Evolutionary conservation across 2,888 invertebrate species (phyloP).

Genomic region (Tetragonula carbonaria): DNA sequence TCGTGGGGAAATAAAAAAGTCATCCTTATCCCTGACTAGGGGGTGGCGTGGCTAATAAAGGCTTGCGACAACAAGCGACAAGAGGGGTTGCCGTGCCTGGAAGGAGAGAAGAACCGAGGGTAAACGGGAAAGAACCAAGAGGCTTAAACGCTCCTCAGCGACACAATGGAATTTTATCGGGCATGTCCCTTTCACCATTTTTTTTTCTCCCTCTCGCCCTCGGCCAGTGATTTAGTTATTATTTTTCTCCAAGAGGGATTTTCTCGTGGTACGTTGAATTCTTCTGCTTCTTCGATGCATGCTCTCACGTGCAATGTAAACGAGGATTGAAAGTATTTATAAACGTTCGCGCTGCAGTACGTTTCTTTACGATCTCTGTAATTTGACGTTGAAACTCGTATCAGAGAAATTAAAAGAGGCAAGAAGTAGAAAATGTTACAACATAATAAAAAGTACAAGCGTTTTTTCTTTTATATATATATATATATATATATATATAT

Average conservation of each 20-base stretch:
- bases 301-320: not conserved
- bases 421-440: too few species aligned
- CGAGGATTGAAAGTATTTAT: too few species aligned
- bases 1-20: constrained; percentile 83
- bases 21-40: constrained; percentile 77
- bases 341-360: not conserved
- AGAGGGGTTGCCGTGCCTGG: constrained; percentile 61
- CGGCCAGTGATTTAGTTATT: constrained; percentile 24
- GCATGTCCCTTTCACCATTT: constrained; percentile 43
- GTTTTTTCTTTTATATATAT: too few species aligned
- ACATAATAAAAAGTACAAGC: too few species aligned
- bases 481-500: too few species aligned
- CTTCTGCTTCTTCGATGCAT: not conserved
- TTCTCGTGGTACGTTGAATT: not conserved
- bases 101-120: constrained; percentile 52
- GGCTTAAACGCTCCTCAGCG: constrained; percentile 71
- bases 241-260: not conserved
- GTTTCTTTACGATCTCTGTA: not conserved
- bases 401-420: too few species aligned
- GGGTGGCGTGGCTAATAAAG: constrained; percentile 75
- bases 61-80: constrained; percentile 76
- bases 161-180: constrained; percentile 76
- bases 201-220: constrained; percentile 3
- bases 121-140: constrained; percentile 55
- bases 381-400: too few species aligned